Evolutionary conservation across 1,140 invertebrate genomes (phyloP), one percentile per base, ranked within the genome.

Genomic region (Acyrthosiphon pisum): DNA sequence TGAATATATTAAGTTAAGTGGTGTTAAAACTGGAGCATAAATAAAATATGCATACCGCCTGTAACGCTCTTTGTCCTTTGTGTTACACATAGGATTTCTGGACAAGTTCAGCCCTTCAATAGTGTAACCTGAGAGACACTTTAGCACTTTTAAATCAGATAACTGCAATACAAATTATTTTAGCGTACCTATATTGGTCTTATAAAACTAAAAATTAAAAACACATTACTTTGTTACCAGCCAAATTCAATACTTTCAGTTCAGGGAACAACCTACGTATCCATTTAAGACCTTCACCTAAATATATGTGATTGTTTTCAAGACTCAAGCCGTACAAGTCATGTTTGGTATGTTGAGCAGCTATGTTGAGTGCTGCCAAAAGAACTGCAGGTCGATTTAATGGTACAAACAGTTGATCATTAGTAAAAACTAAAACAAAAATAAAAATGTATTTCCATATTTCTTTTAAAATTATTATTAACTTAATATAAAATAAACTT

Each of bases 191-290:
- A 35, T 48, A 18, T 35, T 44, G 6, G 7, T 37, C 23, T 2
- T 81, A 44, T 26, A 56, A 41, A 60, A 90, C 4, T 14, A 44
- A 90, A n/a, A 60, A 60, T 14, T 2, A 44, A 46, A 20, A 0
- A 9, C n/a, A 90, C 30, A 26, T 56, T 93, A 93, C 91, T 50
- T 86, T 93, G 48, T 93, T 93, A 0, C 81, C 48, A 41, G 76
- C 30, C 26, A 93, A 86, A 86, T 93, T 81, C 41, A 93, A 86
- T 2, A 93, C 81, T 84, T 93, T 93, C 50, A 93, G 56, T 76
- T 93, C 81, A 93, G 91, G 91, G 50, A 93, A 93, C 48, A 93
- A 83, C 53, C 91, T 86, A n/a, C 91, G 91, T 53, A 93, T 93
- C 91, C 91, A 93, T 44, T 86, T 44, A n/a, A 93, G 76, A n/a